Percentiles rank a stretch among this genome's conserved stretches.
Conservation (phyloP, 2,113 vertebrate genomes). For the Rhinoptilus africanus region DNA sequence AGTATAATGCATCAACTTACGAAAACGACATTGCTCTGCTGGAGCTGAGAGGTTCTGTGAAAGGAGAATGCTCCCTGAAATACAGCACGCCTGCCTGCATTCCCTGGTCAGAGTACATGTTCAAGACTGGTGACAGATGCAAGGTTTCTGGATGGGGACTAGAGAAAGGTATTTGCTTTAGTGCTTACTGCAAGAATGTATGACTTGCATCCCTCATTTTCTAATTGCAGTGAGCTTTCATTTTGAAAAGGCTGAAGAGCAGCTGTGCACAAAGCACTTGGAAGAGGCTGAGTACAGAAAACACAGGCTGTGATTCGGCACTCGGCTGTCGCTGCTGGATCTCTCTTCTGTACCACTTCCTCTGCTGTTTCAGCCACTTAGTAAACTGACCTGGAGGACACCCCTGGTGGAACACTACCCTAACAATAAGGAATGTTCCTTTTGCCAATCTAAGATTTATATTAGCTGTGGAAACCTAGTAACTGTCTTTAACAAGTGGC, state of each 20-base stretch:
- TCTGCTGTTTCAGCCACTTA: neutral
- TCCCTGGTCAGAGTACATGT: slow-evolving; percentile 87
- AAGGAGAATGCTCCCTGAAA: slow-evolving; percentile 44
- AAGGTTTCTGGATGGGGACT: slow-evolving; percentile 91
- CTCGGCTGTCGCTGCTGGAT: neutral
- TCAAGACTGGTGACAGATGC: slow-evolving; percentile 80
- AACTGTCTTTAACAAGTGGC: neutral
- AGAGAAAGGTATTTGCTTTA: slow-evolving; percentile 74
- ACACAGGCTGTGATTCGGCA: neutral
- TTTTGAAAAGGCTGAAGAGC: neutral
- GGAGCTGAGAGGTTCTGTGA: slow-evolving; percentile 62
- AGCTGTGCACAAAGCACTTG: neutral
- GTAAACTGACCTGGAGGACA: neutral
- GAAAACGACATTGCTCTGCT: slow-evolving; percentile 94
- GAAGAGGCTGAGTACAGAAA: neutral
- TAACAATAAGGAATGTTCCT: neutral
- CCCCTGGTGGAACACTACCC: neutral
- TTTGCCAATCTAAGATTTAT: neutral
- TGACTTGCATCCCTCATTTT: neutral
- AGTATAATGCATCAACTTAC: slow-evolving; percentile 75
- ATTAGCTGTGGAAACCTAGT: neutral
- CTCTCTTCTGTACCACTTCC: neutral
- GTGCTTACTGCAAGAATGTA: neutral
- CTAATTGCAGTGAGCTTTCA: neutral
- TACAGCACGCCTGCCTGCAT: slow-evolving; percentile 79